Conservation (phyloP, 2,113 vertebrate species). For the Cottus gobio region DNA sequence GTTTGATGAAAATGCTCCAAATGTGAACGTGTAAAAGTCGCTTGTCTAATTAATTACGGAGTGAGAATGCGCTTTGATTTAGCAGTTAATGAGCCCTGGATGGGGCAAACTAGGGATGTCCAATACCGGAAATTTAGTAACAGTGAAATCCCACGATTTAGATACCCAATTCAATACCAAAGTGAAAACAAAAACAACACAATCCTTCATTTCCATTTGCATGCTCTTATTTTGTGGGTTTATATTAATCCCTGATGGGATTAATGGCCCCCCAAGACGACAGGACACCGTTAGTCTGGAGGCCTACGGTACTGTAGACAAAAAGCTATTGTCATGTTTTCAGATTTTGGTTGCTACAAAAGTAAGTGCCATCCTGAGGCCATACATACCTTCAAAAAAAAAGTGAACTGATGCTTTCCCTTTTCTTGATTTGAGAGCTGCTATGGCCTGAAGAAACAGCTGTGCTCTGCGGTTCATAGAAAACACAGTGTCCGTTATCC, state of each 20-base stretch:
- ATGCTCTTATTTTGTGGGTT: background rate
- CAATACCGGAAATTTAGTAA: background rate
- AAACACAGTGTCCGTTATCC: conserved; percentile 37
- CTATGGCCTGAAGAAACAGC: background rate
- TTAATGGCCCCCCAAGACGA: background rate
- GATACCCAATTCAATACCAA: background rate
- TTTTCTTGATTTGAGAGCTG: conserved; percentile 12
- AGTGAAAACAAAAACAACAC: background rate
- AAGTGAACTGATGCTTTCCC: background rate
- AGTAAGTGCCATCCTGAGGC: too few relatives aligned
- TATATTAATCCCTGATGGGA: background rate
- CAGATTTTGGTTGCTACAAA: background rate
- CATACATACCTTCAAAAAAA: background rate
- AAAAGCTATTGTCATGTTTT: too few relatives aligned
- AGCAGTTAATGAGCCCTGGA: background rate
- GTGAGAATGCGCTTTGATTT: conserved; percentile 13
- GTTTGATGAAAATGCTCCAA: conserved; percentile 9
- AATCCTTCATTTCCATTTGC: background rate
- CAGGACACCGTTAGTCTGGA: background rate
- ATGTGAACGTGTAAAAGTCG: background rate
- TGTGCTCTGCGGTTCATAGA: background rate
- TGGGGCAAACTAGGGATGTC: background rate
- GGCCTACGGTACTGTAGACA: background rate
- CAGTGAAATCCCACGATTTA: background rate
- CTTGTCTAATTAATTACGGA: conserved; percentile 1